These are phyloP conservation scores for Callithrix jacchus DNA, from an alignment of 2,113 vertebrate genomes.

Conservation along the genomic window DNA sequence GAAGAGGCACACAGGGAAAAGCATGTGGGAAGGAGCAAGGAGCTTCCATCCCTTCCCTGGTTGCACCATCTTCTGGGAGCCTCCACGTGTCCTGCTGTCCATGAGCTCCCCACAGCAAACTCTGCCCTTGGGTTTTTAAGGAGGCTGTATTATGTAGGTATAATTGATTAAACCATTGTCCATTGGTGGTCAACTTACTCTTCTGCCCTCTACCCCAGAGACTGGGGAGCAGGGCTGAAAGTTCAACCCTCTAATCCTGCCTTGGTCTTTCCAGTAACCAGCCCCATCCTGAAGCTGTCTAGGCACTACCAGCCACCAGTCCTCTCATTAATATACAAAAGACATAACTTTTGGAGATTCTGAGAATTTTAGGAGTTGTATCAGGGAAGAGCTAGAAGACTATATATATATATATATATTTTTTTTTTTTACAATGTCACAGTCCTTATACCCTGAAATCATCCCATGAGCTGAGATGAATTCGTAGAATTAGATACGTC, in stretches of 20 bases:
- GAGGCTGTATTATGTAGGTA: not conserved
- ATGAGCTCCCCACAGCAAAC: not conserved
- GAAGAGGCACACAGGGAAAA: not conserved
- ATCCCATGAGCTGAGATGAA: not conserved
- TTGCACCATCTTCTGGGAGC: not conserved
- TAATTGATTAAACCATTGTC: not conserved
- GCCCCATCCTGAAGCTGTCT: not conserved
- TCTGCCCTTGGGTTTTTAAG: not conserved
- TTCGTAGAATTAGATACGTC: not conserved
- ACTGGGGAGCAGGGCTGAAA: not conserved
- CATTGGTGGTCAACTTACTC: not conserved
- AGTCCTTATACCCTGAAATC: not conserved
- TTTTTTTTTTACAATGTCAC: not conserved
- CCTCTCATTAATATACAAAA: not conserved
- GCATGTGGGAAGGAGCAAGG: not conserved
- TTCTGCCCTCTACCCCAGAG: not conserved
- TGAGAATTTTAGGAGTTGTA: not conserved
- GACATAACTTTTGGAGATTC: not conserved
- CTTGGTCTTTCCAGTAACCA: not conserved
- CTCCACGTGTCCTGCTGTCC: not conserved
- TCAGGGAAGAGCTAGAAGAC: not conserved
- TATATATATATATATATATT: no score
- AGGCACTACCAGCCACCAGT: not conserved
- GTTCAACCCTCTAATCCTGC: not conserved
- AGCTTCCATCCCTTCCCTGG: not conserved